Evolutionary conservation across 2,113 vertebrate genomes (phyloP), one percentile per base, ranked within the genome.

Genomic region (Stictonetta naevosa): DNA sequence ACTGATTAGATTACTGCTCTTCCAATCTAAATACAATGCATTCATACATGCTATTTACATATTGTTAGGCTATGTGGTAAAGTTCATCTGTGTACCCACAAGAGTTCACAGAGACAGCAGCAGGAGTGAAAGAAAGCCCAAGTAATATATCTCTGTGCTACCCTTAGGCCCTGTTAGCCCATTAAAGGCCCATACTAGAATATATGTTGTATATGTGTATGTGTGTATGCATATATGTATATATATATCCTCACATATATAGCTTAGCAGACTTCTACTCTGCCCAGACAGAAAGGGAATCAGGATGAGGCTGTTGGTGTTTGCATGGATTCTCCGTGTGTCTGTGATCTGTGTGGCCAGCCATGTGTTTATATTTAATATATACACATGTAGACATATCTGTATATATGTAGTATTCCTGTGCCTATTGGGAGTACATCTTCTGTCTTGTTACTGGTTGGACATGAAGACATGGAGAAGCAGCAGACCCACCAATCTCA

Each of bases 91-190:
- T 19, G 55, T 4, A 59, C 1, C 5, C 38, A 60, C 7, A 68
- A 18, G 3, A 42, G 3, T 72, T 82, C 60, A 52, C 23, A 50
- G 48, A 62, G 34, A 62, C 6, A 63, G 29, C 8, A 23, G 15
- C 33, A 33, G 42, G 38, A 85, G 8, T 0, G 3, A 5, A 2
- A 50, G 3, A 5, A 2, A 50, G 1, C 1, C 4, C n/a, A 36
- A 69, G 16, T 1, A 73, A 13, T 73, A 13, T 7, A 18, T 11
- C 79, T 9, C 7, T 40, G 67, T 36, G 52, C 21, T 76, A 9
- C 31, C 34, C 66, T 16, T 42, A 59, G 58, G 36, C 12, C 28
- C 5, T 19, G n/a, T 52, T 17, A 69, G 8, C 10, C 44, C 17
- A 44, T 21, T 53, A 46, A 85, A 80, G 5, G 6, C 4, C 9